phyloP scores from a whole-genome alignment of 2,113 vertebrate genomes.

The Ranitomeya imitator region DNA sequence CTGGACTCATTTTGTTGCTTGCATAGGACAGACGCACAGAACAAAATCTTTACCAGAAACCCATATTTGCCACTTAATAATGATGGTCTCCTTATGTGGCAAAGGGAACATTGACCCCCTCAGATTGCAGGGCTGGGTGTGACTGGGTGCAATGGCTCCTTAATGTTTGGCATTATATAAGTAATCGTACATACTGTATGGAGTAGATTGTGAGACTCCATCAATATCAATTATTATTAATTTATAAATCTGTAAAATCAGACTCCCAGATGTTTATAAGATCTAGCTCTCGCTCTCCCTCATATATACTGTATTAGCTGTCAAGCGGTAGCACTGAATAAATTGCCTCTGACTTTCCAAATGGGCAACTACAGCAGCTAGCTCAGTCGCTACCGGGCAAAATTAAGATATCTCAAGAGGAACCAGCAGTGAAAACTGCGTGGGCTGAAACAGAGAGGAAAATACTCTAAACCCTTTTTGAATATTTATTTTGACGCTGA shows the following conservation, averaged over 20 bases:
- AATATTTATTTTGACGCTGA: not conserved
- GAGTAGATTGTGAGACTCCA: not conserved
- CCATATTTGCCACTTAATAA: no score
- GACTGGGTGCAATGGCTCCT: not conserved
- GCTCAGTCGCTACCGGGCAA: constrained; percentile 33
- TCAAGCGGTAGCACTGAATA: not conserved
- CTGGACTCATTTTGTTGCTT: no score
- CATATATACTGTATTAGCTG: not conserved
- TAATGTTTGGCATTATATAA: not conserved
- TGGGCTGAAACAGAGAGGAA: constrained; percentile 16
- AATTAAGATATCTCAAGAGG: constrained; percentile 43
- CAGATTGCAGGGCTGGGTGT: not conserved
- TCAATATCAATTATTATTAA: not conserved
- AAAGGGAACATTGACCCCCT: not conserved
- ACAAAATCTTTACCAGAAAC: no score
- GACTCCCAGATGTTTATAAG: not conserved
- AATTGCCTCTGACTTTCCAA: constrained; percentile 14
- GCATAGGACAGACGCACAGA: no score
- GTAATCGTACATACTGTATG: not conserved
- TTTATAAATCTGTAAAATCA: not conserved
- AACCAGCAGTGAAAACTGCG: constrained; percentile 40
- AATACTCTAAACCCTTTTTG: not conserved
- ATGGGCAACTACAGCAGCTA: not conserved
- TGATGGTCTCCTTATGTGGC: no score
- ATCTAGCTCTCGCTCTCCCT: not conserved